Evolutionary conservation across 2,888 invertebrate genomes (phyloP), one percentile per base, ranked within the genome.

Genomic region (Eurois occulta): DNA sequence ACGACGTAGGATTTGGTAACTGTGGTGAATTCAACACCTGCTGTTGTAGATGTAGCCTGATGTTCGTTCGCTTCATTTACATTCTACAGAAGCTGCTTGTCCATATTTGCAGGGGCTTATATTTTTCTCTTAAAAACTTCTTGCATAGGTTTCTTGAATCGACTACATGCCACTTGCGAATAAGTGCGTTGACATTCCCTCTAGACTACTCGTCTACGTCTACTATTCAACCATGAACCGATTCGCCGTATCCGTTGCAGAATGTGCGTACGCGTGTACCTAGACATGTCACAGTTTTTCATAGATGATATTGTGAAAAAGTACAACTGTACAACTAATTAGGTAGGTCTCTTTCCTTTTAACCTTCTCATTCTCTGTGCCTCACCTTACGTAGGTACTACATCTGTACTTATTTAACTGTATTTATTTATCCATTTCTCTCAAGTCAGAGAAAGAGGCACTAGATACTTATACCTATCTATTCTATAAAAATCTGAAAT

Each of bases 391-490:
- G n/a, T n/a, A n/a, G n/a, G n/a, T n/a, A n/a, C n/a, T n/a, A n/a
- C n/a, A n/a, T n/a, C n/a, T n/a, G n/a, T n/a, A n/a, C n/a, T n/a
- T n/a, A n/a, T n/a, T n/a, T n/a, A n/a, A n/a, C n/a, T 16, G 24
- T n/a, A 35, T 21, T 21, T 52, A 75, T 41, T 48, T 28, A 52
- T 24, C 5, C 11, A 55, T 64, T 64, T 64, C 24, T 70, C 35
- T 13, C 32, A 60, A 83, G 24, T 72, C 41, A 60, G 24, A n/a
- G 41, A 38, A 64, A 83, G 4, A 43, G 7, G 46, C 8, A 77
- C 16, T 52, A 28, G 13, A 58, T 48, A 21, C 16, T 1, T 46
- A 5, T 35, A 35, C 35, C 35, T 35, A 35, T 68, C 48, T 52
- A n/a, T 52, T 6, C 11, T 13, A 21, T 18, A 66, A 72, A 67